Base-by-base conservation (phyloP, 2,113 vertebrate genomes). In the Coreoperca whiteheadi region DNA sequence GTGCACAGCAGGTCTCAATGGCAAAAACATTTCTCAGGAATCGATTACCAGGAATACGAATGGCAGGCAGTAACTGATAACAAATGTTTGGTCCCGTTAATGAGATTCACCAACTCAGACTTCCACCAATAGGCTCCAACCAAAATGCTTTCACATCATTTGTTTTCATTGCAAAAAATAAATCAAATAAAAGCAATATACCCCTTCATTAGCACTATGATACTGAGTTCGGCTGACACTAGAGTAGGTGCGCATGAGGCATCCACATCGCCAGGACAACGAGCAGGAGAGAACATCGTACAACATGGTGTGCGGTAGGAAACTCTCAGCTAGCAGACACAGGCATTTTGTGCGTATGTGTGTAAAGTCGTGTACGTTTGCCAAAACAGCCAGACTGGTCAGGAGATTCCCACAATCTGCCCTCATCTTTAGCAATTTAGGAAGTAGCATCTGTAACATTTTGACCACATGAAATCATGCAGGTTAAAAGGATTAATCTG, bases 11-110 rank as follows among this genome's bases (percentile, higher is more conserved):
- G 7, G 21, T 73, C n/a, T 18, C 8, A 56, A 39, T n/a, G n/a
- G 23, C 48, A 80, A 56, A 57, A 67, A 30, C 28, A 28, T 1
- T 67, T 2, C 65, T 30, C 0, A 41, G 11, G 23, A 37, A 73
- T 46, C 21, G 53, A 28, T 68, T 77, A 68, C 41, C 37, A 59
- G 43, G 23, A 74, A 37, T 16, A 25, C 69, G 51, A 81, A 77
- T 53, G 80, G 77, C 68, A 65, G 69, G 51, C 37, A 63, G 71
- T 79, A 83, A 89, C 37, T 74, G 16, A 51, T 73, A 83, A 78
- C 74, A 92, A 87, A 87, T 80, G 81, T 84, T 78, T 75, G 56
- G 51, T 68, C 41, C 77, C 4, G 8, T 76, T 76, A 74, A 84
- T 77, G 63, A 81, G 77, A 53, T 59, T 18, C 23, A 61, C 48